Percentiles rank a stretch among this genome's conserved stretches.
Evolutionary conservation across 2,113 vertebrate genomes (phyloP).

Genomic region (Mormyrus iriodes): DNA sequence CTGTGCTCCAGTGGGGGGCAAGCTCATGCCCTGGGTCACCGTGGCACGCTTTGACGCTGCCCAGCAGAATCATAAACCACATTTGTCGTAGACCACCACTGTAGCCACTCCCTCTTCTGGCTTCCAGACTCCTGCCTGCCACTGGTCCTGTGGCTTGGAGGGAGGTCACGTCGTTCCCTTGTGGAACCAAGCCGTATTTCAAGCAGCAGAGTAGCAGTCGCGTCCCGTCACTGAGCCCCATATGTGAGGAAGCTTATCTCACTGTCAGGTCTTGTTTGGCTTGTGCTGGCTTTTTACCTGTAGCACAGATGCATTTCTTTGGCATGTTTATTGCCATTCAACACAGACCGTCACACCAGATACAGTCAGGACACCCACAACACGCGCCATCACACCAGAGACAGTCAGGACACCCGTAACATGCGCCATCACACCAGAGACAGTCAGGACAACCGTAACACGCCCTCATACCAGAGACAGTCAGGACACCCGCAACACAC

Average conservation of each 20-base stretch:
- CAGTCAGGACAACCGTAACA: no score
- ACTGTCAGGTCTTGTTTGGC: conserved; percentile 5
- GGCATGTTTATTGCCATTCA: not conserved
- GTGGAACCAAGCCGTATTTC: not conserved
- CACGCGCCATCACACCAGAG: not conserved
- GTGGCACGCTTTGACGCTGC: not conserved
- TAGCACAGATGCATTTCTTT: not conserved
- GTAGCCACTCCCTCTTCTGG: not conserved
- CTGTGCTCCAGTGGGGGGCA: conserved; percentile 48
- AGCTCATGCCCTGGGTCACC: not conserved
- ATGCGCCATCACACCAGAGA: not conserved
- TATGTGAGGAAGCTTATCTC: conserved; percentile 14
- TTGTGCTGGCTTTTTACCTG: not conserved
- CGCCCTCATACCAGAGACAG: no score
- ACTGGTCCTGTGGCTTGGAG: not conserved
- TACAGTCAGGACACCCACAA: not conserved
- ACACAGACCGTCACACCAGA: not conserved
- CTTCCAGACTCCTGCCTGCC: not conserved
- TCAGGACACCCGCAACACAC: no score
- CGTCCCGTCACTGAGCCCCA: conserved; percentile 3
- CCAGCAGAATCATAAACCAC: not conserved
- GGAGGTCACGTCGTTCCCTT: not conserved
- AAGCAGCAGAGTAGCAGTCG: conserved; percentile 21
- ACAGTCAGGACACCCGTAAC: not conserved
- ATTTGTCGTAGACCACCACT: not conserved